Base-by-base conservation (phyloP, 2,113 vertebrate genomes). In the Pomatorhinus ruficollis region DNA sequence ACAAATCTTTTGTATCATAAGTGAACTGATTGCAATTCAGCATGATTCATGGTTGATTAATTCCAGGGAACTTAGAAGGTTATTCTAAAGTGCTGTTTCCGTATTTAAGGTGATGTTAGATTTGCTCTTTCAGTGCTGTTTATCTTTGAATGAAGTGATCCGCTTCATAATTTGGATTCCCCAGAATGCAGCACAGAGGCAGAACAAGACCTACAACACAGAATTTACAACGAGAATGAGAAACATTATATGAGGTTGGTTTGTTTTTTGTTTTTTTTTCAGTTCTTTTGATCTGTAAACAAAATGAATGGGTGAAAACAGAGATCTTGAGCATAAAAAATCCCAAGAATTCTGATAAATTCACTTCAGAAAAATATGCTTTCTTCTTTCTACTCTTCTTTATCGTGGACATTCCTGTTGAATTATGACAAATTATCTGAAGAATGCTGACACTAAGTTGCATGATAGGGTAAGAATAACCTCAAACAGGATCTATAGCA, bases 101-200 rank as follows among this genome's bases (percentile, higher is more conserved):
- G 8, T 63, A 90, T 75, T 81, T 66, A 47, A 76, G 66, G 50
- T 44, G 78, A 87, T 64, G 70, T 42, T 50, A 82, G 59, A 77
- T 71, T 33, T 45, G 28, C 21, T 94, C 39, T 80, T 89, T 98
- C 96, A 99, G 78, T 95, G 74, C 15, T 42, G 64, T 91, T 98
- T 98, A 50, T 90, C 98, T 96, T 97, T 94, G 78, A 92, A 85
- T 60, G 83, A 76, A 72, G 91, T 64, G 59, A 98, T 97, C 96
- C 79, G 93, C 52, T 96, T 98, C 96, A 98, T 50, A 66, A 95
- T 96, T 95, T 98, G 98, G 88, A 98, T 80, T 82, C 96, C 98
- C 99, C 99, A 99, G 96, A 98, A 99, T 76, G 98, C 98, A 97
- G 98, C 85, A 30, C 97, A 98, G 97, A 99, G 90, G 56, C 96